A percentile compares a stretch with the other conserved stretches of the same genome.
These are phyloP conservation scores for Aptenodytes forsteri DNA, from an alignment of 2,113 vertebrate genomes.

Conservation along the genomic window DNA sequence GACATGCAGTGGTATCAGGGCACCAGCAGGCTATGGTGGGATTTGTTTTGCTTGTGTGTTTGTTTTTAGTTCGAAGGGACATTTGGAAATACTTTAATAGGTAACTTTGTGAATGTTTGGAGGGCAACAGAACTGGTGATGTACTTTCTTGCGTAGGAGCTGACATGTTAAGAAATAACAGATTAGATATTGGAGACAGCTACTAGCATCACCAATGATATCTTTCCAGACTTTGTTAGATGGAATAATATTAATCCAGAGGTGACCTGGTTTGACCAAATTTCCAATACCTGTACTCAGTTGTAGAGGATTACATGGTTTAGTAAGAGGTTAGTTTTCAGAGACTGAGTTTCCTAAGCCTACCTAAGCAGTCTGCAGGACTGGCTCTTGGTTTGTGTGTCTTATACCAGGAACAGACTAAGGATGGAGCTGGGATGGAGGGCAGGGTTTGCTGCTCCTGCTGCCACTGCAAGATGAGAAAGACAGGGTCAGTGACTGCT, in stretches of 20 bases:
- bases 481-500: background rate
- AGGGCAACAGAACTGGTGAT: background rate
- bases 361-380: background rate
- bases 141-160: background rate
- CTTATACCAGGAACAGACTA: fast-evolving
- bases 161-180: background rate
- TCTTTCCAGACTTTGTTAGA: background rate
- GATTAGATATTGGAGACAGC: background rate
- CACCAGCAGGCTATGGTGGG: background rate
- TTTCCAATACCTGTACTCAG: background rate
- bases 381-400: background rate
- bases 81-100: background rate
- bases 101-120: background rate
- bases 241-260: background rate
- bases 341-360: background rate
- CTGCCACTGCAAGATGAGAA: background rate
- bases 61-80: background rate
- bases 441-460: background rate
- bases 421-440: background rate
- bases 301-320: background rate
- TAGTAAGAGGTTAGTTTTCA: background rate
- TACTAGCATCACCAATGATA: background rate
- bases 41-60: background rate
- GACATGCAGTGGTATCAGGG: background rate
- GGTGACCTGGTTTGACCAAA: background rate